Evolutionary conservation across 2,888 invertebrate species (phyloP).

Genomic region (Macrophya alboannulata): DNA sequence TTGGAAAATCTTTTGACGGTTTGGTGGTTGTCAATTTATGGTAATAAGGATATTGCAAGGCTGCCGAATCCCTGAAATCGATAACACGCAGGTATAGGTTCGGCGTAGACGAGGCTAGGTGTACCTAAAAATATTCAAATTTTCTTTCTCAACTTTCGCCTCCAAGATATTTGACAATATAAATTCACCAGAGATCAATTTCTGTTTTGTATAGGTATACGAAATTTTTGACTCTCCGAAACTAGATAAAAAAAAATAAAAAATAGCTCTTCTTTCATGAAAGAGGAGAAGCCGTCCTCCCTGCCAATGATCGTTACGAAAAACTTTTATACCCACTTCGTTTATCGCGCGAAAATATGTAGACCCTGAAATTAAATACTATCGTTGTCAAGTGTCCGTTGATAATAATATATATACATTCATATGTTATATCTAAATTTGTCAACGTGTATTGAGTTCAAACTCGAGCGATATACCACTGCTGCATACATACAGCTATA

Average conservation of each 20-base stretch:
- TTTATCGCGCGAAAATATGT: not conserved
- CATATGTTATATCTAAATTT: not conserved
- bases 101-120: not conserved
- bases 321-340: not conserved
- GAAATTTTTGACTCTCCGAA: not conserved
- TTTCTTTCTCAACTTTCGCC: not conserved
- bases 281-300: not conserved
- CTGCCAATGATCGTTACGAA: not conserved
- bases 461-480: not conserved
- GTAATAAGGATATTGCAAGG: conserved; percentile 37
- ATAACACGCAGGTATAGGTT: not conserved
- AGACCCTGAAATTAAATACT: conserved; percentile 11
- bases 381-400: not conserved
- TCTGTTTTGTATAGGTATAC: not conserved
- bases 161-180: not conserved
- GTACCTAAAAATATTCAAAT: conserved; percentile 28
- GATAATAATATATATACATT: not conserved
- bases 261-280: not conserved
- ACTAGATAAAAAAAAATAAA: not conserved
- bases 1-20: conserved; percentile 21
- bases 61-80: conserved; percentile 16
- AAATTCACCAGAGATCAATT: not conserved
- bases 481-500: not conserved
- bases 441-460: not conserved
- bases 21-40: not conserved